Percentiles rank a stretch among this genome's conserved stretches.
These are phyloP conservation scores for Tiliqua scincoides DNA, from an alignment of 2,113 vertebrate genomes.

Conservation along the genomic window DNA sequence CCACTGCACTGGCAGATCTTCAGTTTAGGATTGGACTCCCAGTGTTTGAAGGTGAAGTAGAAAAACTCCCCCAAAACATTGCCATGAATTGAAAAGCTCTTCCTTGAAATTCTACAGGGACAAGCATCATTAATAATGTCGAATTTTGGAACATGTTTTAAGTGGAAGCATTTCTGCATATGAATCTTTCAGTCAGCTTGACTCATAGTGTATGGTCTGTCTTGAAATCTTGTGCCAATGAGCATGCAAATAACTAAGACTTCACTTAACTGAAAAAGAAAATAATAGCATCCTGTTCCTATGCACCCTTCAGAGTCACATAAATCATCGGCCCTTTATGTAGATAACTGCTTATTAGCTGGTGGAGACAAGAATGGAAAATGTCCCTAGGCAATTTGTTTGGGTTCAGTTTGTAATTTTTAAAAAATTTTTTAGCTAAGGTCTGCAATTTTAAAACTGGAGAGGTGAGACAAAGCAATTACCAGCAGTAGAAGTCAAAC, in stretches of 20 bases:
- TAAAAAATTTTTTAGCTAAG: not conserved
- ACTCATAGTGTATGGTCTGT: constrained; percentile 28
- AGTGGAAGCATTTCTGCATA: not conserved
- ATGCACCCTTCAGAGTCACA: constrained; percentile 54
- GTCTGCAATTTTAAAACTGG: constrained; percentile 46
- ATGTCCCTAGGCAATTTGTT: constrained; percentile 55
- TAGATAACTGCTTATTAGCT: constrained; percentile 31
- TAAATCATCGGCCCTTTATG: constrained; percentile 50
- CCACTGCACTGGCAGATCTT: no score
- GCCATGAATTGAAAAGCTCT: not conserved
- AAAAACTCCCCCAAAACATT: not conserved
- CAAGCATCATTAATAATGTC: not conserved
- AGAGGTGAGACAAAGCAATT: constrained; percentile 54
- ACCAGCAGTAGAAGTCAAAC: constrained; percentile 45
- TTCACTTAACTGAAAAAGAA: constrained; percentile 47
- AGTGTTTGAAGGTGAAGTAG: no score
- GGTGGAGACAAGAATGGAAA: constrained; percentile 43
- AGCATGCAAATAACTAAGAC: constrained; percentile 38
- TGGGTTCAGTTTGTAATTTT: constrained; percentile 31
- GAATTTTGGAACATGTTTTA: not conserved
- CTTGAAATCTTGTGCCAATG: constrained; percentile 44
- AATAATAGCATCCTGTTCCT: not conserved
- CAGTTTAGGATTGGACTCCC: no score
- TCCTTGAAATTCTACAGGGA: not conserved
- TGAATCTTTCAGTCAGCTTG: not conserved